Evolutionary conservation across 2,113 vertebrate genomes (phyloP), one percentile per base, ranked within the genome.

Genomic region (Dolichallabes microphthalmus): DNA sequence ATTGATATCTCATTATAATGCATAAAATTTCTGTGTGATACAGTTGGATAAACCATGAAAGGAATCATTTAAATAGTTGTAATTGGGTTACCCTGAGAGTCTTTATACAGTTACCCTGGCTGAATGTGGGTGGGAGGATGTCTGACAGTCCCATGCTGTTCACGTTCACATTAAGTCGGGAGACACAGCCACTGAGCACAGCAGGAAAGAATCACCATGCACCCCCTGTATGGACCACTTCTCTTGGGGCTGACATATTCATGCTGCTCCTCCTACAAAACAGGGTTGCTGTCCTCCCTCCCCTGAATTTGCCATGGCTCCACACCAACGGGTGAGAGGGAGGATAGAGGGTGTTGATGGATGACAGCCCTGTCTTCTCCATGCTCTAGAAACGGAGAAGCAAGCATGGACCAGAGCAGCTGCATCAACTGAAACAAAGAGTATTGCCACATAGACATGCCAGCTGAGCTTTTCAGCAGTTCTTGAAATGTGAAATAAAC

Each of bases 351-450:
- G 35, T 85, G 82, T 76, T 93, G 93, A 93, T 92, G 91, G 92
- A 94, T 93, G 89, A 91, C 88, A 86, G 90, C 90, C 91, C 91
- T 92, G 85, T 84, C 76, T 92, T 94, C 89, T 91, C 91, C 92
- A 92, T 91, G 90, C 90, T 88, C 87, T 89, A 84, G 88, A 90
- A 89, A 87, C 89, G 86, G 91, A 86, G 89, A 77, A 69, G 75
- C 66, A 68, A 90, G 91, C 90, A 91, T 75, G 73, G 89, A 89
- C 90, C 91, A 88, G 90, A 91, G 87, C 83, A 69, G 83, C 86
- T 85, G 82, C 86, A 87, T 82, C 52, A n/a, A 85, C 68, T 53
- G 64, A 84, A 39, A 87, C 71, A 81, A 86, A 82, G 68, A 86
- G 78, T 45, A 81, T 81, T 80, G n/a, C 64, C 78, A 64, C 68